Conservation (phyloP, 2,113 vertebrate genomes). For the Mirounga angustirostris region DNA sequence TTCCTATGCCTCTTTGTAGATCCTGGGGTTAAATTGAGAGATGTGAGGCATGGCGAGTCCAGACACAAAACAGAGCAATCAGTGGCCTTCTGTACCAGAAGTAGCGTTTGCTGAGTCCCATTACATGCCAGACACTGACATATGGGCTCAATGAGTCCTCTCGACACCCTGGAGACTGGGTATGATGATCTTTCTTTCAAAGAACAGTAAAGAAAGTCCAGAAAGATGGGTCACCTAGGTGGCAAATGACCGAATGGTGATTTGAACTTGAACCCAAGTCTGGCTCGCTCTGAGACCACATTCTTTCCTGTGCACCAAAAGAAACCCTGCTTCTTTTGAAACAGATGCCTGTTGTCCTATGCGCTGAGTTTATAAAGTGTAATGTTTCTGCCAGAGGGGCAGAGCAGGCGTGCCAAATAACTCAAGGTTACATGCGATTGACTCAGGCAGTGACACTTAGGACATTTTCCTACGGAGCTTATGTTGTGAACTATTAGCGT, state of each 20-base stretch:
- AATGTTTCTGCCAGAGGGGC: neutral
- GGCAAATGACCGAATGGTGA: neutral
- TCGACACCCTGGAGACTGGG: neutral
- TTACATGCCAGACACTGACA: neutral
- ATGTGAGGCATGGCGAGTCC: neutral
- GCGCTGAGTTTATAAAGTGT: neutral
- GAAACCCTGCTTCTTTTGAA: neutral
- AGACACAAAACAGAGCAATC: neutral
- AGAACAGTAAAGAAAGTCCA: slow-evolving; percentile 24
- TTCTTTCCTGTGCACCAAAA: neutral
- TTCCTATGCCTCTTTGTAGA: neutral
- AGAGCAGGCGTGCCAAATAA: neutral
- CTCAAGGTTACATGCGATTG: neutral
- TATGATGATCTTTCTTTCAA: slow-evolving; percentile 14
- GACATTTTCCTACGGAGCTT: neutral
- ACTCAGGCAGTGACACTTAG: neutral
- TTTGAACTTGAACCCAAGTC: slow-evolving; percentile 43
- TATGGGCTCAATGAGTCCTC: neutral
- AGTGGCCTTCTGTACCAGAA: neutral
- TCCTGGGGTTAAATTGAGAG: neutral
- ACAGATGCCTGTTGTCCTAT: neutral
- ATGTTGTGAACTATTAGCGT: neutral
- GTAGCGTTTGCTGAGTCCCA: neutral
- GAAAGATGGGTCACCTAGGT: neutral
- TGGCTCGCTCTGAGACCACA: neutral